Conservation (phyloP, 2,113 vertebrate species). For the Calypte anna region DNA sequence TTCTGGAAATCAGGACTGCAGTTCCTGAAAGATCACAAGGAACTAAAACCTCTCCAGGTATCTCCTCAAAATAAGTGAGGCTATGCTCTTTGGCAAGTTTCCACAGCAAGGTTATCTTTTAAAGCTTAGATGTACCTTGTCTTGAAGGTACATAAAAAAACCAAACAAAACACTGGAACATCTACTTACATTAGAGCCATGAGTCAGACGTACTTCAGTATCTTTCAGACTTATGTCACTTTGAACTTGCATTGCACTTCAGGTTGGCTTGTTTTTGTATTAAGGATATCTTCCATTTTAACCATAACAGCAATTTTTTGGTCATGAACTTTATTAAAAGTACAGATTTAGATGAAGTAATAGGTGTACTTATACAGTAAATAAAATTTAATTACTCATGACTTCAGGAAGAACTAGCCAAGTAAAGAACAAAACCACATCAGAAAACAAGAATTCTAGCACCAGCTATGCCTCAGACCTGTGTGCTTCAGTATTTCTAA, state of each 20-base stretch:
- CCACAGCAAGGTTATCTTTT: not conserved
- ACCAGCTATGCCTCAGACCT: not conserved
- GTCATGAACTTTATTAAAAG: not conserved
- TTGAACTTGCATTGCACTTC: not conserved
- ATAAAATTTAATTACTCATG: not conserved
- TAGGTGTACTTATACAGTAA: not conserved
- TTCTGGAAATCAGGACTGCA: not conserved
- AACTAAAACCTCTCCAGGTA: not conserved
- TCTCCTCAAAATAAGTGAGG: not conserved
- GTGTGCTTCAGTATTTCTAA: not conserved
- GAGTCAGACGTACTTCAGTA: not conserved
- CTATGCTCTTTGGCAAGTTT: not conserved
- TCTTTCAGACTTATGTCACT: not conserved
- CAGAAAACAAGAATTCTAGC: not conserved
- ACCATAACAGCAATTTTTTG: not conserved
- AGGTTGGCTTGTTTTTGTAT: not conserved
- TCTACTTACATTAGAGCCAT: not conserved
- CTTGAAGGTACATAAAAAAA: not conserved
- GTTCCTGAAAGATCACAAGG: not conserved
- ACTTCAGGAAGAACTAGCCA: not conserved
- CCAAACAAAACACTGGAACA: not conserved
- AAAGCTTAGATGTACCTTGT: not conserved
- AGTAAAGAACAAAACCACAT: conserved; percentile 16
- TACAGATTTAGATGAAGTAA: not conserved
- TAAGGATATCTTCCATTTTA: not conserved